Evolutionary conservation across 2,113 vertebrate genomes (phyloP), one percentile per base, ranked within the genome.

Genomic region (Sminthopsis crassicaudata): DNA sequence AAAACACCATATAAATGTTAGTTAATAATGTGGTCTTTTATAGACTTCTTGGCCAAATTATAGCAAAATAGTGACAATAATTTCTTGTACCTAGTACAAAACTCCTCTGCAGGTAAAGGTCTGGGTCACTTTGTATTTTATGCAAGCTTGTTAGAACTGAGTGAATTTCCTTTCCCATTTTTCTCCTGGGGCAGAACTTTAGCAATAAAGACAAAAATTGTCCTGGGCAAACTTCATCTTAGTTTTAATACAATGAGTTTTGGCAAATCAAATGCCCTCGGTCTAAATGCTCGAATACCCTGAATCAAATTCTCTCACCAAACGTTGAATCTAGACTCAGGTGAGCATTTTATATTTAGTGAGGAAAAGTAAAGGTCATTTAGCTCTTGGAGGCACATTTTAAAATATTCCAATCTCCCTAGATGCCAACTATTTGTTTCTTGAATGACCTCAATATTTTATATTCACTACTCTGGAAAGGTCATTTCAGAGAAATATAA

Each of bases 361-460:
- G 3, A 94, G 95, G 97, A 97, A 97, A 96, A 55, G 22, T 96
- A 98, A 98, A 98, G 97, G 98, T 98, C 98, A 98, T 95, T 96
- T 97, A 95, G 96, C 94, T 98, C 97, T 98, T 97, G 46, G 84
- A 98, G 97, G 96, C 0, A 0, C 96, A 90, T 97, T 98, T 98
- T 97, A 96, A 98, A 98, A 97, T 94, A 93, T 96, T 97, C 89
- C 97, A 92, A 0, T 98, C 96, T 97, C 95, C 91, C 95, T 19
- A 96, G 95, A 96, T 94, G 96, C 96, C 97, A 96, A 92, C 91
- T 96, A 52, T 98, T 98, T 98, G 94, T 97, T 98, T 98, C 96
- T 42, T 0, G 2, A 98, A 91, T 36, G 93, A 96, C 97, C 94
- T 97, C 96, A 5, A 24, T 95, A 76, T 96, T 98, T 98, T 96